Conservation (phyloP, 2,797 vertebrate species). For the Molossus molossus region DNA sequence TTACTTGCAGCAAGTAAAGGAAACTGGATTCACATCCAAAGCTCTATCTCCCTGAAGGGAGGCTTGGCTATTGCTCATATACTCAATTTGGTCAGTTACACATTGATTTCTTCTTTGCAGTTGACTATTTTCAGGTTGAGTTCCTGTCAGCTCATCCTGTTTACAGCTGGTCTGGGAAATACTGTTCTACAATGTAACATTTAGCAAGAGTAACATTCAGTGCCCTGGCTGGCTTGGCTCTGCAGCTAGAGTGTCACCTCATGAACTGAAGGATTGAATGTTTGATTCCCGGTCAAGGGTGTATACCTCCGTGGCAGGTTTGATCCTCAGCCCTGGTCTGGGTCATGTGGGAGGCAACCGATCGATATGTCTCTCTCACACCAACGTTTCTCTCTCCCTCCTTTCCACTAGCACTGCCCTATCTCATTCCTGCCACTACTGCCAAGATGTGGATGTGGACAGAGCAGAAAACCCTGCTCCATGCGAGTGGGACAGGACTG, state of each 20-base stretch:
- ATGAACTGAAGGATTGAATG: too few relatives aligned
- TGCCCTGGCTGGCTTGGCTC: too few relatives aligned
- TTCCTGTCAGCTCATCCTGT: neutral
- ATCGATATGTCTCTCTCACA: too few relatives aligned
- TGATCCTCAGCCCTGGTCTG: too few relatives aligned
- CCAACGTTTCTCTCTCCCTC: too few relatives aligned
- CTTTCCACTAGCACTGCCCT: too few relatives aligned
- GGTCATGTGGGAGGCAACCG: too few relatives aligned
- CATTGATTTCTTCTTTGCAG: neutral
- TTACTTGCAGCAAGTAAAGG: neutral
- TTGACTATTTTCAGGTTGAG: neutral
- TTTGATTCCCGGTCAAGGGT: too few relatives aligned
- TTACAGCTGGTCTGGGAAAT: neutral
- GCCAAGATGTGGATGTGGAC: neutral
- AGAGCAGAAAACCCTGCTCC: neutral
- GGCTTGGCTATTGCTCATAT: neutral
- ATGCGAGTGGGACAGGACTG: neutral
- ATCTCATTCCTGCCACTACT: neutral
- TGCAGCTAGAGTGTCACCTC: too few relatives aligned
- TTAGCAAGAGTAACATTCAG: neutral
- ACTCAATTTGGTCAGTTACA: neutral
- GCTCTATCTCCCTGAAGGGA: neutral
- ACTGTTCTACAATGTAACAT: neutral
- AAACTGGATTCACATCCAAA: neutral
- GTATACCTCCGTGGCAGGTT: too few relatives aligned